Evolutionary conservation across 2,888 invertebrate species (phyloP), one percentile per base, ranked within the genome.

Genomic region (Odontothrips loti): DNA sequence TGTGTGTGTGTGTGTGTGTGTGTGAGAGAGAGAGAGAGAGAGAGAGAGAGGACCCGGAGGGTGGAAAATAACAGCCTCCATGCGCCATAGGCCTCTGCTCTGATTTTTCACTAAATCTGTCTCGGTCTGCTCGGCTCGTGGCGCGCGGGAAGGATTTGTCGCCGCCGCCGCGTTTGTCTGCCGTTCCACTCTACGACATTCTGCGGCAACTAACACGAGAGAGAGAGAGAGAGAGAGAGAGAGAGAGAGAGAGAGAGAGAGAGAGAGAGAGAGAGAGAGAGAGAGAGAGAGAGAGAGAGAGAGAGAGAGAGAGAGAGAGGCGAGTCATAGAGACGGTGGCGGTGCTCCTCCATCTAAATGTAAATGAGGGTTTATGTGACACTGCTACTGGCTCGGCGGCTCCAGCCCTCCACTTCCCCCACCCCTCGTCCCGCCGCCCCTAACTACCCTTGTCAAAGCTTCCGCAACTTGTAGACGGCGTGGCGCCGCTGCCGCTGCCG

Each of bases 321-420:
- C n/a, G 68, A 68, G 68, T 68, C 68, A 68, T 68, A 68, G 68
- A 68, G 68, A 68, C 68, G 68, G 58, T 17, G 34, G 34, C 34
- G 58, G 68, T 23, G 68, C 68, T 68, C 68, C 68, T 68, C 68
- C 68, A 68, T 68, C 68, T 68, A 68, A 68, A 68, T 68, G 68
- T 68, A 68, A 68, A 68, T 68, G 68, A 68, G 68, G 68, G 68
- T 68, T 68, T 68, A 68, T 68, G 68, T 68, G 68, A 68, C 68
- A 68, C 68, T 68, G 68, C 15, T 20, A 43, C 15, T 68, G 68
- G 68, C 68, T 23, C 23, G 51, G 51, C 51, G 51, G 51, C 34
- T 43, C 34, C 34, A 6, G 34, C 34, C 34, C 34, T 43, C 34
- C 34, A 2, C 34, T 6, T 6, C 34, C 34, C 34, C 34, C 34